phyloP scores from a whole-genome alignment of 2,797 vertebrate species.

The Cetoscarus ocellatus region DNA sequence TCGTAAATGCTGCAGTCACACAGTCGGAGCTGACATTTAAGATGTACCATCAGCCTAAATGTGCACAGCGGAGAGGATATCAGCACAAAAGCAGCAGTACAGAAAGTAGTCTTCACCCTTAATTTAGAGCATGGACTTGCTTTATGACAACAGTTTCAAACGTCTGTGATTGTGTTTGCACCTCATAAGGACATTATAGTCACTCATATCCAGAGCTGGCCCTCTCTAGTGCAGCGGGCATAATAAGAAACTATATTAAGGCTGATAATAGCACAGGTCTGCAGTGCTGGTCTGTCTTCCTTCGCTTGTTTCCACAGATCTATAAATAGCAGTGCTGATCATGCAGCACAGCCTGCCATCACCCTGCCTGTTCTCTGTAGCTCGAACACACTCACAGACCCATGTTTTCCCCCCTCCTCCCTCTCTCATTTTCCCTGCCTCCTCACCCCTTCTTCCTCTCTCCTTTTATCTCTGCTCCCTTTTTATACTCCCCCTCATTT shows the following conservation, averaged over 20 bases:
- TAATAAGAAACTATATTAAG: constrained; percentile 21
- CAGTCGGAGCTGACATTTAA: no score
- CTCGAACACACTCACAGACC: constrained; percentile 15
- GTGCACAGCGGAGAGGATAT: no score
- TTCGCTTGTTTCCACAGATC: constrained; percentile 78
- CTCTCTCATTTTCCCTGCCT: background rate
- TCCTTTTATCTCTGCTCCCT: constrained; percentile 35
- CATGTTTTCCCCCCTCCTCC: constrained; percentile 17
- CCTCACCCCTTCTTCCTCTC: constrained; percentile 11
- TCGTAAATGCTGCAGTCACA: no score
- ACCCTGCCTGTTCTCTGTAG: constrained; percentile 47
- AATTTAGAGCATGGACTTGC: background rate
- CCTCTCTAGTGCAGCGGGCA: constrained; percentile 15
- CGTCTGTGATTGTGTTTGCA: background rate
- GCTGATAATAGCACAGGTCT: constrained; percentile 48
- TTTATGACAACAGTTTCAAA: background rate
- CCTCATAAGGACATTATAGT: background rate
- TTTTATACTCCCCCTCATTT: constrained; percentile 40
- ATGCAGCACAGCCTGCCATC: constrained; percentile 61
- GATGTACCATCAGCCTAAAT: no score
- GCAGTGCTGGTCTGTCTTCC: constrained; percentile 65
- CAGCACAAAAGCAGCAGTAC: no score
- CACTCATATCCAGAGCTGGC: background rate
- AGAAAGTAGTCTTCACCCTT: background rate
- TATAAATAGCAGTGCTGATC: constrained; percentile 82